Conservation (phyloP, 2,888 invertebrate species). For the Clepsis dumicolana region DNA sequence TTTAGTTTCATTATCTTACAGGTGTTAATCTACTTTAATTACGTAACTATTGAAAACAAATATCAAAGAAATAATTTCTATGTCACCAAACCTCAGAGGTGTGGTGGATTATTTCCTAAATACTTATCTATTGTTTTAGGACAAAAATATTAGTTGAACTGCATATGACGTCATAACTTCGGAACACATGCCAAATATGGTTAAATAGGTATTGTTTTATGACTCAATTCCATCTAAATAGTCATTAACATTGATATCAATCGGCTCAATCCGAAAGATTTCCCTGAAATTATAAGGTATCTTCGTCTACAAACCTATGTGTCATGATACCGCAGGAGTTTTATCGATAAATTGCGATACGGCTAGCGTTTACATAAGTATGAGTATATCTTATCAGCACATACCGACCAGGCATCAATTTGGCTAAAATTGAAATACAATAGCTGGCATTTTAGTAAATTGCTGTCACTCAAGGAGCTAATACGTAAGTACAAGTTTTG, state of each 20-base stretch:
- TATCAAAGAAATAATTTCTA: not conserved
- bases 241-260: slow-evolving; percentile 20
- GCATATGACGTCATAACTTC: not conserved
- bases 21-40: not conserved
- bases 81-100: not conserved
- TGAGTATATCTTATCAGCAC: slow-evolving; percentile 35
- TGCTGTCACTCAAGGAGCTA: slow-evolving; percentile 21
- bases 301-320: slow-evolving; percentile 14
- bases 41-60: not conserved
- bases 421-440: slow-evolving; percentile 34
- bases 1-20: not conserved
- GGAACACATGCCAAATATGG: slow-evolving; percentile 1
- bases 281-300: slow-evolving; percentile 20
- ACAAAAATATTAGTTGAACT: not conserved
- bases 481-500: slow-evolving; percentile 32
- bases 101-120: slow-evolving; percentile 1
- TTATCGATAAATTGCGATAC: slow-evolving; percentile 39
- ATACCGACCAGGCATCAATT: slow-evolving; percentile 28
- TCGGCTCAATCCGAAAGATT: not conserved
- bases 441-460: slow-evolving; percentile 37
- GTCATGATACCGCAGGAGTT: slow-evolving; percentile 28
- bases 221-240: slow-evolving; percentile 12
- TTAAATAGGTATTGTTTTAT: not conserved
- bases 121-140: not conserved
- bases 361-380: slow-evolving; percentile 13